A percentile compares a stretch with the other conserved stretches of the same genome.
These are phyloP conservation scores for Myrmecophaga tridactyla DNA, from an alignment of 2,113 vertebrate genomes.

Conservation along the genomic window DNA sequence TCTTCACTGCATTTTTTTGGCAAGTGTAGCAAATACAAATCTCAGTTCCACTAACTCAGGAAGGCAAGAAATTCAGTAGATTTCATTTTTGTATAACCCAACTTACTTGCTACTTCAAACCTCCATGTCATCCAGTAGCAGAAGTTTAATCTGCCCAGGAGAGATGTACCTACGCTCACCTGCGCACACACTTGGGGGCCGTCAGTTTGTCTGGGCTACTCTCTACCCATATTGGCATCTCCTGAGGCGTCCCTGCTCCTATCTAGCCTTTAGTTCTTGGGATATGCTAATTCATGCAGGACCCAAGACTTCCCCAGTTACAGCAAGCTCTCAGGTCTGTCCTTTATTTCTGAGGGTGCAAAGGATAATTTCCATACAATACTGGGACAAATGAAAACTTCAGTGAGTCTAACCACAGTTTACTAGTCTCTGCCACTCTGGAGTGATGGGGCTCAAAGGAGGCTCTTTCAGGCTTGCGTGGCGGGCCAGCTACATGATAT, in stretches of 20 bases:
- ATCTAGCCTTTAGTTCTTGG: background rate
- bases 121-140: background rate
- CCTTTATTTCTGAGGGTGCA: background rate
- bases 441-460: background rate
- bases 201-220: background rate
- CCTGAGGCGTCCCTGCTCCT: fast-evolving
- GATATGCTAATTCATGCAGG: background rate
- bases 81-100: background rate
- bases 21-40: background rate
- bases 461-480: background rate
- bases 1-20: background rate
- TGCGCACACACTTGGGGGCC: too few species aligned
- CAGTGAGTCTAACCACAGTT: fast-evolving
- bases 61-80: background rate
- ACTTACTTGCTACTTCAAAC: background rate
- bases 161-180: background rate
- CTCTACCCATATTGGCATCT: background rate
- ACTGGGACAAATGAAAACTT: background rate
- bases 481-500: background rate
- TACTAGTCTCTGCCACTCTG: background rate
- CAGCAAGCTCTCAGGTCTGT: background rate
- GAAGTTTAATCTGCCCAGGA: background rate
- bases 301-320: background rate
- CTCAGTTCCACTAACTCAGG: background rate
- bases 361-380: background rate